These are phyloP conservation scores for Harpagoxenus sublaevis DNA, from an alignment of 2,888 invertebrate genomes.

Conservation along the genomic window DNA sequence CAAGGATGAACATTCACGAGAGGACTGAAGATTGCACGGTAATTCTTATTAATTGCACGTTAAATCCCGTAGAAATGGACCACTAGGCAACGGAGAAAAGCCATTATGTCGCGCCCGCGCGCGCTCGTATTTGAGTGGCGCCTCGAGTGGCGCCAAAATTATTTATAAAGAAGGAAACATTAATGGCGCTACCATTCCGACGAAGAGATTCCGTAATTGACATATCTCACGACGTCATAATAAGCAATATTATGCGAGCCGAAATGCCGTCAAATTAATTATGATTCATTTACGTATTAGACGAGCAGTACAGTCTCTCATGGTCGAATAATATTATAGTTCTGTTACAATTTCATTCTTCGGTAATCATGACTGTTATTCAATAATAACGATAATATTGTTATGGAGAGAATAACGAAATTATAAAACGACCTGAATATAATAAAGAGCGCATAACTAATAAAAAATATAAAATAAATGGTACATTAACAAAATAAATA, in stretches of 20 bases:
- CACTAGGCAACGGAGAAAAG: background rate
- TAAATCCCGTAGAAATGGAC: slow-evolving; percentile 48
- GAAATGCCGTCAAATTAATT: slow-evolving; percentile 1
- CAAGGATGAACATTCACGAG: slow-evolving; percentile 30
- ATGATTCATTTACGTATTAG: background rate
- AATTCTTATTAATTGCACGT: slow-evolving; percentile 54
- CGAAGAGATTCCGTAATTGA: slow-evolving; percentile 34
- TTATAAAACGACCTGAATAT: background rate
- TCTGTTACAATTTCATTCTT: background rate
- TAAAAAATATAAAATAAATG: background rate
- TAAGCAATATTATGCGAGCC: background rate
- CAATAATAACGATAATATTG: background rate
- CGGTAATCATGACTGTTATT: background rate
- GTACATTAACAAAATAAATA: background rate
- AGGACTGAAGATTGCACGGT: slow-evolving; percentile 41
- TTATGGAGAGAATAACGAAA: background rate
- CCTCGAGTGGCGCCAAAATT: slow-evolving; percentile 32
- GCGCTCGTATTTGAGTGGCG: slow-evolving; percentile 17
- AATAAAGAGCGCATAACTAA: background rate
- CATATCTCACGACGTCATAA: slow-evolving; percentile 12
- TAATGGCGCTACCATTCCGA: slow-evolving; percentile 12
- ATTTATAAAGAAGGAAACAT: slow-evolving; percentile 44
- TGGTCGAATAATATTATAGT: background rate
- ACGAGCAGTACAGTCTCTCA: background rate
- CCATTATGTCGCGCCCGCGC: slow-evolving; percentile 30